phyloP scores from a whole-genome alignment of 2,113 vertebrate species.

The Peromyscus polionotus region DNA sequence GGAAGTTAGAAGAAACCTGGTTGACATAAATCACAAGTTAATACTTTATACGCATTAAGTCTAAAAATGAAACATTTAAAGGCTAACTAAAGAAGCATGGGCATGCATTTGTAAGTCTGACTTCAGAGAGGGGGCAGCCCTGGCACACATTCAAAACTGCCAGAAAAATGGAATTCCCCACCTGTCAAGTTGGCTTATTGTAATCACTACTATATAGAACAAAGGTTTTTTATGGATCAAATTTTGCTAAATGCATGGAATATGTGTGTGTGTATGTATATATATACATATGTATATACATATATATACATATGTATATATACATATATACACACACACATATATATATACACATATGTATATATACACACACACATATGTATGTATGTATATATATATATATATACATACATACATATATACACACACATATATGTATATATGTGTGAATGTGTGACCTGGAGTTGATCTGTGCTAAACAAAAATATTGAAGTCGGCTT shows the following conservation, averaged over 20 bases:
- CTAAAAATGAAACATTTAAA: neutral
- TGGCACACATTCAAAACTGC: neutral
- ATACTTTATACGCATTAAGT: neutral
- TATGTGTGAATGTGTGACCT: too few relatives aligned
- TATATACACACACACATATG: too few relatives aligned
- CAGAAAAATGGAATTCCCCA: neutral
- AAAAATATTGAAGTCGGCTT: neutral
- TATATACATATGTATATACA: too few relatives aligned
- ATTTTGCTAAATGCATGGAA: neutral
- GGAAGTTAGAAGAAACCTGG: neutral
- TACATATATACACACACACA: too few relatives aligned
- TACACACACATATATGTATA: too few relatives aligned
- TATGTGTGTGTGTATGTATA: neutral
- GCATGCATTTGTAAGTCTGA: neutral
- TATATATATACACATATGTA: too few relatives aligned
- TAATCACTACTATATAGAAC: neutral
- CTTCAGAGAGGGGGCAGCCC: neutral
- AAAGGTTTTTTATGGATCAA: neutral
- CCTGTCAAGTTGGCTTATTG: neutral
- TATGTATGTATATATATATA: too few relatives aligned
- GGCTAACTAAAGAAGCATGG: neutral
- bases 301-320: too few relatives aligned
- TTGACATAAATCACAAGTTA: neutral
- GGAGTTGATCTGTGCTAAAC: neutral
- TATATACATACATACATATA: too few relatives aligned